A percentile compares a stretch with the other conserved stretches of the same genome.
phyloP scores from a whole-genome alignment of 2,113 vertebrate species.

The human region DNA sequence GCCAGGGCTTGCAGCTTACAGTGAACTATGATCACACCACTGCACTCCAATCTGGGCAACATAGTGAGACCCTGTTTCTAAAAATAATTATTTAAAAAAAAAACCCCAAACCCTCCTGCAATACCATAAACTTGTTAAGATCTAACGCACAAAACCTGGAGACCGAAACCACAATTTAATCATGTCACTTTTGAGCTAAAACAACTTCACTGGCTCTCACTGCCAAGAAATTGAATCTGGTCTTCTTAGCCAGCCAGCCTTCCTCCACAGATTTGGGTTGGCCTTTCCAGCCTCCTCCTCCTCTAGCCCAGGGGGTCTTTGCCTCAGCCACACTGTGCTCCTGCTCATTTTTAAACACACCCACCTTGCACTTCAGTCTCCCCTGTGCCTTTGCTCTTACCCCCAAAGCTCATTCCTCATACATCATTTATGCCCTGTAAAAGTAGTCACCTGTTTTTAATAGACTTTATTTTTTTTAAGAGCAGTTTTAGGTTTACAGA shows the following conservation, averaged over 20 bases:
- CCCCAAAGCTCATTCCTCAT: neutral
- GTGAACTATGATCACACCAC: too few species aligned
- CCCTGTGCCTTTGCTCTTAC: neutral
- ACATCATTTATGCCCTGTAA: neutral
- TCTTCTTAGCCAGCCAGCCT: neutral
- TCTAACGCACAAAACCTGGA: neutral
- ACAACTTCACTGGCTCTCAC: neutral
- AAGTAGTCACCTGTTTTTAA: constrained; percentile 17
- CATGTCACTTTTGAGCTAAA: neutral
- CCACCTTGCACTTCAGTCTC: neutral
- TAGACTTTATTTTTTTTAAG: neutral
- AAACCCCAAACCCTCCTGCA: too few species aligned
- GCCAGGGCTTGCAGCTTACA: too few species aligned
- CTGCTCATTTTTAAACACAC: neutral
- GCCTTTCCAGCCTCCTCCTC: neutral
- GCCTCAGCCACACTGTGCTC: neutral
- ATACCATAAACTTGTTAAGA: neutral
- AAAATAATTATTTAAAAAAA: too few species aligned
- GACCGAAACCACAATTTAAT: neutral
- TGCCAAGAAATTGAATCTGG: neutral
- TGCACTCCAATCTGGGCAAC: too few species aligned
- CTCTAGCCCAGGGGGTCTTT: neutral
- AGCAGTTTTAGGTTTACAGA: constrained; percentile 21
- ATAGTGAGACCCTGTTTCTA: too few species aligned
- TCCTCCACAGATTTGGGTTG: neutral